Conservation (phyloP, 2,113 vertebrate genomes). For the Polyodon spathula region DNA sequence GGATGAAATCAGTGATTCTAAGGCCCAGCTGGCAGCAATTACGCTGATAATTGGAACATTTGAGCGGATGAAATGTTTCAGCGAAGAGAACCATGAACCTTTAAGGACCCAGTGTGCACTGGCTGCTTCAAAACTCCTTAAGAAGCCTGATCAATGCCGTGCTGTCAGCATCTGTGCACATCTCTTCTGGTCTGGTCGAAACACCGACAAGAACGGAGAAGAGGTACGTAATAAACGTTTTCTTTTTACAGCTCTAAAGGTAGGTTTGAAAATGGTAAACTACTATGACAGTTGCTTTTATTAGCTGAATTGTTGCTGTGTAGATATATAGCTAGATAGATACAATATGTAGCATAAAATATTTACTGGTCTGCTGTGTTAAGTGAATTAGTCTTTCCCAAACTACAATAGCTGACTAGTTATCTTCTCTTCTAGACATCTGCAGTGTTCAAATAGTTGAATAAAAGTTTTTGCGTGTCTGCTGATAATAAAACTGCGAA, state of each 20-base stretch:
- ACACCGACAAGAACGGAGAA: conserved; percentile 87
- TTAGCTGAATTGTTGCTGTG: too few species aligned
- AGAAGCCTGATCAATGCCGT: conserved; percentile 93
- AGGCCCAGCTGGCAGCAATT: conserved; percentile 96
- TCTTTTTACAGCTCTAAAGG: neutral
- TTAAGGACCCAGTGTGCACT: conserved; percentile 90
- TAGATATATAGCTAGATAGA: too few species aligned
- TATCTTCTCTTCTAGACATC: too few species aligned
- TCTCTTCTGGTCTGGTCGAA: conserved; percentile 93
- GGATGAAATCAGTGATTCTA: conserved; percentile 97
- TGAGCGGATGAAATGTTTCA: conserved; percentile 90
- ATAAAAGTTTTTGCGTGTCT: too few species aligned
- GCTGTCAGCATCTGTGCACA: conserved; percentile 95
- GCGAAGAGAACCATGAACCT: conserved; percentile 95
- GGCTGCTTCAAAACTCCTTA: conserved; percentile 91
- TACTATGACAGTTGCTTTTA: too few species aligned
- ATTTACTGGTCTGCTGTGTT: too few species aligned
- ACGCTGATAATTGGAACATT: conserved; percentile 96
- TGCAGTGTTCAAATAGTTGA: too few species aligned
- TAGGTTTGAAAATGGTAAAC: neutral
- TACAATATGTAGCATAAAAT: too few species aligned
- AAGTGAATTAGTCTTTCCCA: too few species aligned
- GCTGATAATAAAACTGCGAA: too few species aligned
- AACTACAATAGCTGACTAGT: too few species aligned
- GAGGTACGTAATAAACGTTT: conserved; percentile 58